Evolutionary conservation across 2,113 vertebrate genomes (phyloP), one percentile per base, ranked within the genome.

Genomic region (Synchiropus splendidus): DNA sequence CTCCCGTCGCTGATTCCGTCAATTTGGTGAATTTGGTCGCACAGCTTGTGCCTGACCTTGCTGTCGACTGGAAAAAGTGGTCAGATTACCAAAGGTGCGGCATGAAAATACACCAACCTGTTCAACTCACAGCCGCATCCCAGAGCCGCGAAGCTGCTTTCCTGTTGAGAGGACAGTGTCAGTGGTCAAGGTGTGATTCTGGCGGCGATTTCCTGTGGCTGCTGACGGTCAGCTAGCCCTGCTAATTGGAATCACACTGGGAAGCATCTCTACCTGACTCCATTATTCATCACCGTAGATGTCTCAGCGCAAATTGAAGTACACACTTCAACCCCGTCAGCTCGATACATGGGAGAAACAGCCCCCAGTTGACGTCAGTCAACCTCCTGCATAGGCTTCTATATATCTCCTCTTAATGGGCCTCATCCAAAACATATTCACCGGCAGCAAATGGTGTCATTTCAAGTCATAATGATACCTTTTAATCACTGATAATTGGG

Each of bases 241-340:
- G 53, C 66, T 82, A 79, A 82, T 79, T 79, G 77, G 68, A 49
- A 68, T 73, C 79, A 67, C 47, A 46, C 70, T 42, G 72, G 47
- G 61, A 56, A 39, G 44, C 61, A 27, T 27, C 57, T 40, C 54
- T 39, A 50, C 51, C 42, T 31, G 39, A 44, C 36, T 45, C 41
- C 34, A 48, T 33, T 4, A 1, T 36, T 31, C 37, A 42, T 56
- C 34, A 59, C 54, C 55, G 67, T 57, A 54, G 48, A 42, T 60
- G 55, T 57, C 58, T 51, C 42, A 40, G 31, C 4, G 21, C 21
- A 27, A 27, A 27, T 27, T 27, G 4, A 27, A 27, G 8, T 27
- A 27, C 21, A 27, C 4, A 27, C 8, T 27, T 27, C 21, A 27
- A 27, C 8, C 21, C 21, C 21, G 4, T 27, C 8, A 27, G 21